These are phyloP conservation scores for Echinometra lucunter DNA, from an alignment of 53 echinoderm and acorn worm species.

Conservation along the genomic window DNA sequence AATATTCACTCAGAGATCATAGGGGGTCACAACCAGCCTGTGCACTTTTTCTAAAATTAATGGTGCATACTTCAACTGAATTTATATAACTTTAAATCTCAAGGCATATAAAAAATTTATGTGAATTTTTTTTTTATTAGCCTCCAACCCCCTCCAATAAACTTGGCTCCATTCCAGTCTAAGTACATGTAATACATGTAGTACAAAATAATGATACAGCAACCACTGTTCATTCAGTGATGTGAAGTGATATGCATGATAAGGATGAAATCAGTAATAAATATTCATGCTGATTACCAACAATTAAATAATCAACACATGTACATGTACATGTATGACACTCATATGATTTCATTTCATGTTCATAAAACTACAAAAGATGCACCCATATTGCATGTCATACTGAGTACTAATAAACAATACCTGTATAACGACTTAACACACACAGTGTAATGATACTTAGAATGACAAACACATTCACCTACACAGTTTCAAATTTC, in stretches of 20 bases:
- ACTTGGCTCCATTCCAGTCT: too few species aligned
- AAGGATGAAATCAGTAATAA: not conserved
- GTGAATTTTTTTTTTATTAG: too few species aligned
- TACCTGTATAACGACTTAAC: too few species aligned
- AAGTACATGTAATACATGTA: too few species aligned
- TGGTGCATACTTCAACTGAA: too few species aligned
- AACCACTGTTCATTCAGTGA: not conserved
- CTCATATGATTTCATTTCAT: not conserved
- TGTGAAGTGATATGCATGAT: not conserved
- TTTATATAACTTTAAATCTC: too few species aligned
- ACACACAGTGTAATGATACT: not conserved
- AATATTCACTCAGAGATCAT: too few species aligned
- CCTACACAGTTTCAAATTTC: not conserved
- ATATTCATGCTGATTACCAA: not conserved
- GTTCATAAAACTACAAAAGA: not conserved
- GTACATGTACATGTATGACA: not conserved
- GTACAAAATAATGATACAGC: not conserved
- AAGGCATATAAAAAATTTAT: too few species aligned
- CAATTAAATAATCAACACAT: too few species aligned
- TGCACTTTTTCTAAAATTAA: too few species aligned
- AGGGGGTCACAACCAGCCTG: too few species aligned
- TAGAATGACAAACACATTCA: not conserved
- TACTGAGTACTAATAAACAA: not conserved
- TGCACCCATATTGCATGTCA: not conserved
- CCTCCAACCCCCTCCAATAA: too few species aligned